These are phyloP conservation scores for Campoplex capitator DNA, from an alignment of 2,888 invertebrate genomes.

Conservation along the genomic window DNA sequence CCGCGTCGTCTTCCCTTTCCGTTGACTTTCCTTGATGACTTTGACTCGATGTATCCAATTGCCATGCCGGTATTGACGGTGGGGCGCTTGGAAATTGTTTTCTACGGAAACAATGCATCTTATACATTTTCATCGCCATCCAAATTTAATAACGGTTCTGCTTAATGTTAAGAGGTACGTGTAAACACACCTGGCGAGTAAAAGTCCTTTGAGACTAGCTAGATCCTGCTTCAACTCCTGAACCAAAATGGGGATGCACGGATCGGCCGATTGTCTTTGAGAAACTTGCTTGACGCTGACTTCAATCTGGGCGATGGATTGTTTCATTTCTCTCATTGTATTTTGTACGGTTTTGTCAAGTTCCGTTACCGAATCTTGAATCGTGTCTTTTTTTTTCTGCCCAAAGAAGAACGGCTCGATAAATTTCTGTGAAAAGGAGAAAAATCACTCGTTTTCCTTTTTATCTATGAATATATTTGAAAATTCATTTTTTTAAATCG, in stretches of 20 bases:
- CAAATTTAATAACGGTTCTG: background rate
- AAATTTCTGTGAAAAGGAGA: conserved; percentile 85
- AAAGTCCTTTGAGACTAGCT: conserved; percentile 82
- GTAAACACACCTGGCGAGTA: conserved; percentile 80
- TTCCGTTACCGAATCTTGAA: conserved; percentile 89
- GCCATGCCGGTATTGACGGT: conserved; percentile 92
- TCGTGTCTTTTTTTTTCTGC: conserved; percentile 87
- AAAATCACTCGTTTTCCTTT: too few species aligned
- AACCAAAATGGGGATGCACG: conserved; percentile 80
- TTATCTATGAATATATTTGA: background rate
- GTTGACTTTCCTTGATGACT: conserved; percentile 79
- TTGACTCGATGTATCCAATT: conserved; percentile 86
- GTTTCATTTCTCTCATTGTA: conserved; percentile 87
- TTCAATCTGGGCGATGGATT: conserved; percentile 88
- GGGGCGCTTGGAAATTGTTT: conserved; percentile 92
- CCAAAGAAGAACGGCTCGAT: conserved; percentile 90
- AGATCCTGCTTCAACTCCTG: conserved; percentile 83
- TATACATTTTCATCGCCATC: background rate
- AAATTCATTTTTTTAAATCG: background rate
- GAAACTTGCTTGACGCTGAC: conserved; percentile 87
- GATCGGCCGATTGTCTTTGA: conserved; percentile 78
- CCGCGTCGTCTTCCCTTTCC: conserved; percentile 83
- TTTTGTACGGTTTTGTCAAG: conserved; percentile 89
- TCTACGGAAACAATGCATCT: conserved; percentile 82
- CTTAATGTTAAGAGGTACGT: background rate